Base-by-base conservation (phyloP, 2,113 vertebrate species). In the Procavia capensis region DNA sequence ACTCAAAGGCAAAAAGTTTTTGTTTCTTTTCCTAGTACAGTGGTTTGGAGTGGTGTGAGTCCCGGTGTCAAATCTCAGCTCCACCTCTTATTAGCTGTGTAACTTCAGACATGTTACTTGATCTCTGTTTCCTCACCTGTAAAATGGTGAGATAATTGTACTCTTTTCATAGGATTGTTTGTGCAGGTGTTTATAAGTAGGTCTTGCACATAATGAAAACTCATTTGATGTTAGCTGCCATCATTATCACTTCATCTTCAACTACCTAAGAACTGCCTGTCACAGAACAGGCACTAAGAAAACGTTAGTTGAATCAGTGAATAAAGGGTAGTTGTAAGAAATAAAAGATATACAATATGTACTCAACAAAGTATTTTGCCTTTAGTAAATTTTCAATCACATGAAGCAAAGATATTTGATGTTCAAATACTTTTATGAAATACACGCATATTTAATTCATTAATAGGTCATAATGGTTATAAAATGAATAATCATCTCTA, bases 371-470 rank as follows among this genome's bases (percentile, higher is more conserved):
- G 13, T 22, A 36, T 17, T 3, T 86, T 79, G 29, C 10, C 19
- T 89, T 94, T 31, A 61, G 8, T 78, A 70, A 47, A 70, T 87
- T 13, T 64, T 84, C 63, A 20, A 19, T 85, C 94, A n/a, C 34
- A 7, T 6, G 20, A 31, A 88, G 72, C 31, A 61, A 19, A 72
- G n/a, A 41, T 39, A 64, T 68, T 83, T 64, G 39, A 64, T 57
- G 82, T 20, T 57, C 79, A 74, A 83, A 87, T 39, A 59, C 24
- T 72, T 27, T 25, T 88, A 47, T 82, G 88, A 94, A 91, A 90
- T 85, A 50, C 24, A 78, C 14, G 39, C 11, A 41, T 9, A 61
- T 81, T 70, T 76, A 39, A 59, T 54, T 84, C 59, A 74, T 34
- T 54, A 80, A 22, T 74, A 22, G 2, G 9, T 22, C 29, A 10